Base-by-base conservation (phyloP, 1,140 invertebrate genomes). In the Elysia chlorotica region DNA sequence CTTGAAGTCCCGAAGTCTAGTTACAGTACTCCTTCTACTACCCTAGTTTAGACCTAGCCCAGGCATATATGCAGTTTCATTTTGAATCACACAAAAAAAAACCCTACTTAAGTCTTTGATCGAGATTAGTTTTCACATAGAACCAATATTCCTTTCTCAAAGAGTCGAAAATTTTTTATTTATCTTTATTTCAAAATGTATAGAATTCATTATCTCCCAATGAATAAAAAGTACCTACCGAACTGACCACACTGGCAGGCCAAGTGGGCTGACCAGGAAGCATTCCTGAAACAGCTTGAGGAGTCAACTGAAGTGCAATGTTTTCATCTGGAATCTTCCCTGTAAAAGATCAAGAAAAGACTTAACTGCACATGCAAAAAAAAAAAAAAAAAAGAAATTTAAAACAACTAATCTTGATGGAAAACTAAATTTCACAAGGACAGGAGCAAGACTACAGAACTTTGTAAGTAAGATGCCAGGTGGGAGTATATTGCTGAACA, bases 281-380 rank as follows among this genome's bases (percentile, higher is more conserved):
- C 79, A 85, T 41, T 91, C 95, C 88, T 23, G 88, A 86, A 36
- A 96, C 93, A 74, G 95, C 90, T 82, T 95, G 94, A 69, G 93
- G 94, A 0, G 95, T 94, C 82, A 97, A 91, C 86, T 97, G 95
- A 61, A 99, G 87, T 0, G 96, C 97, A 73, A 93, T 92, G 76
- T 94, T 93, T 88, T 99, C 97, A 86, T 99, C 97, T 0, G 97
- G 97, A 83, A 99, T 98, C 78, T 95, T 94, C 33, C 92, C 94
- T 87, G 89, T 21, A 85, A 81, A 68, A 71, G 56, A 54, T n/a
- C n/a, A 56, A 76, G 21, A 71, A 10, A 48, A 38, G 14, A 33
- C 2, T 38, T 2, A 35, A 36, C 25, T 35, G n/a, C 17, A n/a
- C 14, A n/a, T n/a, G n/a, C 10, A 48, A 48, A 48, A 48, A 48